A percentile compares a stretch with the other conserved stretches of the same genome.
Evolutionary conservation across 2,888 invertebrate genomes (phyloP).

Genomic region (Eupithecia subumbrata): DNA sequence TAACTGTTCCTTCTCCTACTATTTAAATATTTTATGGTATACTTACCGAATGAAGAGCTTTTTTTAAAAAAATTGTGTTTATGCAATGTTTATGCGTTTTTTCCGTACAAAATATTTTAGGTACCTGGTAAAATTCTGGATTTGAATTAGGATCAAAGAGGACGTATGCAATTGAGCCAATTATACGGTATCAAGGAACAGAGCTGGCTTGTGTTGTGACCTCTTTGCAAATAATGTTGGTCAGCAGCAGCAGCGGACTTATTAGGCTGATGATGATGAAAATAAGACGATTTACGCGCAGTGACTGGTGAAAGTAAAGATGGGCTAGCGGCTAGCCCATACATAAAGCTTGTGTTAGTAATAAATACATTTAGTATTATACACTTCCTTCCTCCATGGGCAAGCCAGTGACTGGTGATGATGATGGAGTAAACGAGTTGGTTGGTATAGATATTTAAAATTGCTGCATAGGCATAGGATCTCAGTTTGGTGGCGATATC

Average conservation of each 20-base stretch:
- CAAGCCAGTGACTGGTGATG: neutral
- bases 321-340: neutral
- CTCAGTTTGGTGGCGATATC: too few species aligned
- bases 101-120: neutral
- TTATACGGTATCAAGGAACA: constrained; percentile 9
- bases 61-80: neutral
- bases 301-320: neutral
- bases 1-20: neutral
- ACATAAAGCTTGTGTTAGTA: neutral
- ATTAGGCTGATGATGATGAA: too few species aligned
- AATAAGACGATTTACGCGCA: neutral
- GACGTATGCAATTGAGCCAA: constrained; percentile 29
- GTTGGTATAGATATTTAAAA: too few species aligned
- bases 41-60: neutral
- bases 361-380: neutral
- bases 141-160: constrained; percentile 21
- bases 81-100: neutral
- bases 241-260: too few species aligned
- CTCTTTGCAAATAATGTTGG: constrained; percentile 1
- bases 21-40: neutral
- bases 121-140: neutral
- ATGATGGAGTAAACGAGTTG: neutral
- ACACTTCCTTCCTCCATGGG: neutral
- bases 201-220: neutral
- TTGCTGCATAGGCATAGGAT: too few species aligned